Evolutionary conservation across 2,797 vertebrate species (phyloP), one percentile per base, ranked within the genome.

Genomic region (Pseudochromis fuscus): DNA sequence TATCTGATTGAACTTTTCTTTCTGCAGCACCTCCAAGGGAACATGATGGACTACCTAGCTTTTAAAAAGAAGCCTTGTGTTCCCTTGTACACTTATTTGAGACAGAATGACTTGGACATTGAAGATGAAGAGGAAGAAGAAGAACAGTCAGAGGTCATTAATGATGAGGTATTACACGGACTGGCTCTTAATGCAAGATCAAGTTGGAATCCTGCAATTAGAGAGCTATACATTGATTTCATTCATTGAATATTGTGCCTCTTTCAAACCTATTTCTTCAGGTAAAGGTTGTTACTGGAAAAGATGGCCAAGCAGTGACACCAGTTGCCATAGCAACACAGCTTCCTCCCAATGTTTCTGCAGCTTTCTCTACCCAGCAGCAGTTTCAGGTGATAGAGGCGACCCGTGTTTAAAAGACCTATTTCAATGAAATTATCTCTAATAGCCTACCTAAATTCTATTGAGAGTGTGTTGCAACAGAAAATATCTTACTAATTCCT

Each of bases 41-140:
- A 99, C 83, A 99, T 99, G 97, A 99, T 99, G 98, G 98, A 99
- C 85, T 99, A 98, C 51, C 55, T 98, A 42, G 95, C 97, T 42
- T 99, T 99, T 75, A 98, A 97, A 91, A 98, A 98, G 93, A 99
- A 99, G 66, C 97, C 96, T 0, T 98, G 96, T 77, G 94, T 96
- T 85, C 96, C 97, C 0, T 90, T 99, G 42, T 97, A 97, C 82
- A 96, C 96, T 0, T 99, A 99, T 77, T 92, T 99, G 60, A 93
- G 96, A 85, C 98, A 99, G 79, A 99, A 97, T 24, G 98, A 99
- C 81, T 89, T 99, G 89, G 98, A 99, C 85, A 86, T 99, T 44
- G 97, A 98, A 64, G 97, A 99, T 4, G 97, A 98, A 30, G 98
- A 99, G 3, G 97, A 99, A 1, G 97, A 98, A 19, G 97, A 98